These are phyloP conservation scores for Pseudoatta argentina DNA, from an alignment of 1,140 invertebrate genomes.

Conservation along the genomic window DNA sequence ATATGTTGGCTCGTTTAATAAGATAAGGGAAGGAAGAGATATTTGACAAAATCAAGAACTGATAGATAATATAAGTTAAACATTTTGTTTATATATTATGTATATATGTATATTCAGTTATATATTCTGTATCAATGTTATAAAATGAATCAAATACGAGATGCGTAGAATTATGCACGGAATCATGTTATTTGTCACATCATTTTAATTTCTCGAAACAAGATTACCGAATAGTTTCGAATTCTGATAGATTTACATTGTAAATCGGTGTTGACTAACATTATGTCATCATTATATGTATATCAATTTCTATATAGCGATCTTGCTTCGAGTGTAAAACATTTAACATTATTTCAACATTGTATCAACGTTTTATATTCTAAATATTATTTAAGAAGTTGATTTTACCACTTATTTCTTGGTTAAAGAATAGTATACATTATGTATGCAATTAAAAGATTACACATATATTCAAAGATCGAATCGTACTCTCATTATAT, in stretches of 20 bases:
- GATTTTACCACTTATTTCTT: slow-evolving; percentile 19
- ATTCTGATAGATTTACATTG: slow-evolving; percentile 7
- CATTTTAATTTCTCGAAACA: neutral
- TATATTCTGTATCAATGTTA: slow-evolving; percentile 69
- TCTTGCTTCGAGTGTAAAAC: slow-evolving; percentile 38
- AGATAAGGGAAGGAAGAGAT: neutral
- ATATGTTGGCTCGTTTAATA: slow-evolving; percentile 22
- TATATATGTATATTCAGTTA: slow-evolving; percentile 25
- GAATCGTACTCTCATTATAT: slow-evolving; percentile 12
- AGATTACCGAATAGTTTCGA: neutral
- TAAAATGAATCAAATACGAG: slow-evolving; percentile 23
- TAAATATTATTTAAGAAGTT: slow-evolving; percentile 40
- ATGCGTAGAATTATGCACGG: neutral
- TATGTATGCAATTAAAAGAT: slow-evolving; percentile 44
- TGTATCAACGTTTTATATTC: slow-evolving; percentile 27
- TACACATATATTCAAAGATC: slow-evolving; percentile 2
- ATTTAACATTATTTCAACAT: slow-evolving; percentile 44
- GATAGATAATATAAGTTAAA: slow-evolving; percentile 57
- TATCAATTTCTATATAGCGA: slow-evolving; percentile 27
- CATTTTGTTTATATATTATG: slow-evolving; percentile 43
- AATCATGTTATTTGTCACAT: slow-evolving; percentile 13
- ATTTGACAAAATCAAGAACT: slow-evolving; percentile 33
- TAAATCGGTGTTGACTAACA: neutral
- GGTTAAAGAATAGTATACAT: slow-evolving; percentile 50
- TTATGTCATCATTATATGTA: slow-evolving; percentile 9